A percentile compares a stretch with the other conserved stretches of the same genome.
Conservation (phyloP, 2,113 vertebrate species). For the Glaucidium brasilianum region DNA sequence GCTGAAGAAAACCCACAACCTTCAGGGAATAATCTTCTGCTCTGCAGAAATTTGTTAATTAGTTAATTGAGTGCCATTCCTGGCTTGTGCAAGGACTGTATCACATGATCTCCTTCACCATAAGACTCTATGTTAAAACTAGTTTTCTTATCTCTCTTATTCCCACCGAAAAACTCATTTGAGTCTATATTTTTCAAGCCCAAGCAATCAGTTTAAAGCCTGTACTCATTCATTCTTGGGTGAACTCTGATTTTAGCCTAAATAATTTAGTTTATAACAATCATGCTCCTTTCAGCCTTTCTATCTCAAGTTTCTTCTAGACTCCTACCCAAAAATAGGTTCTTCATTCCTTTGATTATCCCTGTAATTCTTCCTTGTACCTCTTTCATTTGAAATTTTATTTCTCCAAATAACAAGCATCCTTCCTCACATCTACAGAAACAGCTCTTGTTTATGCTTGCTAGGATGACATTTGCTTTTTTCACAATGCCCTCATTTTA, state of each 20-base stretch:
- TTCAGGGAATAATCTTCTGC: neutral
- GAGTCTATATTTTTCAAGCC: neutral
- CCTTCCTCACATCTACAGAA: neutral
- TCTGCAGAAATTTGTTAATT: neutral
- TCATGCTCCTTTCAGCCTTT: neutral
- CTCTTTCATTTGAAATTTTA: neutral
- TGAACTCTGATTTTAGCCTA: neutral
- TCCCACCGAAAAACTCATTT: neutral
- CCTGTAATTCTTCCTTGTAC: neutral
- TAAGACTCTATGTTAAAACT: neutral
- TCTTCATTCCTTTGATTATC: neutral
- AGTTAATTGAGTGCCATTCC: neutral
- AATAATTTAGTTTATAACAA: neutral
- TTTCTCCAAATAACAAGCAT: neutral
- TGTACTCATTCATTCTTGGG: neutral
- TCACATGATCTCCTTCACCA: neutral
- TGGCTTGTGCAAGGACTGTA: neutral
- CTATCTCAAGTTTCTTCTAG: neutral
- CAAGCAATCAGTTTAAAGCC: neutral
- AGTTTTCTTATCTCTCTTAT: neutral
- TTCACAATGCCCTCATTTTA: neutral
- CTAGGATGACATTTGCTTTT: neutral
- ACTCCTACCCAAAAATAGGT: neutral
- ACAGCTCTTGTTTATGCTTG: neutral
- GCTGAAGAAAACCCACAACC: fast-evolving